phyloP scores from a whole-genome alignment of 2,797 vertebrate species.

The Myioborus melanocephalus region DNA sequence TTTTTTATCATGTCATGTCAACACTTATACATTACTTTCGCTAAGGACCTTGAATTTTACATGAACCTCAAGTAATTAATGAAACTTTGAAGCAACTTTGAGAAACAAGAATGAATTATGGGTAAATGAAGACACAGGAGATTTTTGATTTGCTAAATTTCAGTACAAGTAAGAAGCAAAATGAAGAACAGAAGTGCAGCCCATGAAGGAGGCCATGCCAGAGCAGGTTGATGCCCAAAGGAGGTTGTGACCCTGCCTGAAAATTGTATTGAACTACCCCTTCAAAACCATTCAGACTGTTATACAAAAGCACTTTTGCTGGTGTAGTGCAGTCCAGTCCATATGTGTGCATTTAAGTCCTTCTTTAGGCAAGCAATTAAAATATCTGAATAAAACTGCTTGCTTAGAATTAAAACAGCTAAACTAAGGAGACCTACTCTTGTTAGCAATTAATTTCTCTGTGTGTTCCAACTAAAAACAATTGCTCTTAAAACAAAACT shows the following conservation, averaged over 20 bases:
- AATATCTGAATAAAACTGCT: background rate
- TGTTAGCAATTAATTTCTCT: background rate
- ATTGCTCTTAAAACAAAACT: background rate
- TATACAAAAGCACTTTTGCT: background rate
- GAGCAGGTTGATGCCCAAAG: background rate
- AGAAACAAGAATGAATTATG: background rate
- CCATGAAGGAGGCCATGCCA: background rate
- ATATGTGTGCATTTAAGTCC: background rate
- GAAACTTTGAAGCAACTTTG: background rate
- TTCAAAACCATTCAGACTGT: background rate
- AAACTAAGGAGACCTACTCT: background rate
- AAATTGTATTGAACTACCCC: background rate
- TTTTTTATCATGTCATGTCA: background rate
- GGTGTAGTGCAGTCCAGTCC: background rate
- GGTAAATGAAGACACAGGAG: background rate
- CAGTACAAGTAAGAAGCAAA: background rate
- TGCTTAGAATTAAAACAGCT: background rate
- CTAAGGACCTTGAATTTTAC: background rate
- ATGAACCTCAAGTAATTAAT: background rate
- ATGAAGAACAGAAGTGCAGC: background rate
- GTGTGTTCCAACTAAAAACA: background rate
- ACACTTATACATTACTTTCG: background rate
- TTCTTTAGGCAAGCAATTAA: background rate
- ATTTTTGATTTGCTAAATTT: background rate
- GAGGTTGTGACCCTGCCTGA: background rate